These are phyloP conservation scores for Cerastis leucographa DNA, from an alignment of 2,888 invertebrate genomes.

Conservation along the genomic window DNA sequence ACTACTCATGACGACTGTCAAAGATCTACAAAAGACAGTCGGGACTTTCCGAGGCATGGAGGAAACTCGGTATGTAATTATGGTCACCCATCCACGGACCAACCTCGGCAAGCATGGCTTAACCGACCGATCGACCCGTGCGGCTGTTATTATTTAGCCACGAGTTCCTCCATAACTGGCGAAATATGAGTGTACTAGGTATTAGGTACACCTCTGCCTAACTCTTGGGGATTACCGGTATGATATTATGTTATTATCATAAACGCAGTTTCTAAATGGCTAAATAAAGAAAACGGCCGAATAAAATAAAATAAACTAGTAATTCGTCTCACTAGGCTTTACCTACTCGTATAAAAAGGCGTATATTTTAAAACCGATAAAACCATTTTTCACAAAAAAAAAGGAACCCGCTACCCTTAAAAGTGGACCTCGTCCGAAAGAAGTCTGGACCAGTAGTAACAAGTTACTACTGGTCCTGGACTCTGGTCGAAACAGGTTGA, in stretches of 20 bases:
- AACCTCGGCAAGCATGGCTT: no score
- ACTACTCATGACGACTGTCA: no score
- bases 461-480: no score
- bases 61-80: no score
- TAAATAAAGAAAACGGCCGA: neutral
- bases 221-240: neutral
- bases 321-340: neutral
- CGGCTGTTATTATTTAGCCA: no score
- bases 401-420: neutral
- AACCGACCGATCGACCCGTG: no score
- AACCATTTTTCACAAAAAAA: constrained; percentile 10
- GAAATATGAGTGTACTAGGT: no score
- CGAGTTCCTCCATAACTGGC: no score
- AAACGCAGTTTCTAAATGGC: neutral
- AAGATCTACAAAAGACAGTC: no score
- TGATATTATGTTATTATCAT: neutral
- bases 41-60: no score
- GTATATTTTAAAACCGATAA: neutral
- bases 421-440: constrained; percentile 28
- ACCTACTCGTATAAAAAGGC: neutral
- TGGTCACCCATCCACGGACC: no score
- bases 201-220: neutral
- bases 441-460: constrained; percentile 37
- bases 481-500: constrained; percentile 46
- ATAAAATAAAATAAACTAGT: neutral